Conservation (phyloP, 2,888 invertebrate genomes). For the Dryococelus australis region DNA sequence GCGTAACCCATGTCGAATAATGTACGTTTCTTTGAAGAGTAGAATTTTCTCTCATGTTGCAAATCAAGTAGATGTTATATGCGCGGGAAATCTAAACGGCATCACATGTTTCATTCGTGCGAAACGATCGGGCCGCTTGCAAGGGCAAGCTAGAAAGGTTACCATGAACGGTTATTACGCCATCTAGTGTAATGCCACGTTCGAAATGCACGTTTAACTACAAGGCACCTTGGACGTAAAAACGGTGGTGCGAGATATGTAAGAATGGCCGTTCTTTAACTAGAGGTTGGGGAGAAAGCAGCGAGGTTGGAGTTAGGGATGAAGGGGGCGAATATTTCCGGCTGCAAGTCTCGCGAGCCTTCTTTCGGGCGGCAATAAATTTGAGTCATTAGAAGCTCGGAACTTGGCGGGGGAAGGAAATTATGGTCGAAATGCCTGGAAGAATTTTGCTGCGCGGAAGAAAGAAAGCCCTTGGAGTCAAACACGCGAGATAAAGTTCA, state of each 20-base stretch:
- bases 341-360: not conserved
- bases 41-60: too few species aligned
- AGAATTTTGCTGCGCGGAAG: not conserved
- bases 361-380: slow-evolving; percentile 11
- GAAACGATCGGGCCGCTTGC: too few species aligned
- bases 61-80: too few species aligned
- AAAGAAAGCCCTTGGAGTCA: not conserved
- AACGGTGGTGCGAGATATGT: not conserved
- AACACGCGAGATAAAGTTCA: slow-evolving; percentile 16
- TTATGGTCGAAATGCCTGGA: slow-evolving; percentile 16
- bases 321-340: not conserved
- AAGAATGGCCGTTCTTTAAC: not conserved
- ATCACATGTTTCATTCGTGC: too few species aligned
- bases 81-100: too few species aligned
- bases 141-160: too few species aligned
- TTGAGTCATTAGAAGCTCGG: not conserved
- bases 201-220: not conserved
- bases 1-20: too few species aligned
- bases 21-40: too few species aligned
- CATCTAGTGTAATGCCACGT: not conserved
- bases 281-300: not conserved
- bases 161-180: not conserved
- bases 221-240: not conserved
- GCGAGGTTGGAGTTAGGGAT: not conserved
- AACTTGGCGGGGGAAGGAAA: not conserved